Conservation (phyloP, 1,140 invertebrate species). For the Pinna nobilis region DNA sequence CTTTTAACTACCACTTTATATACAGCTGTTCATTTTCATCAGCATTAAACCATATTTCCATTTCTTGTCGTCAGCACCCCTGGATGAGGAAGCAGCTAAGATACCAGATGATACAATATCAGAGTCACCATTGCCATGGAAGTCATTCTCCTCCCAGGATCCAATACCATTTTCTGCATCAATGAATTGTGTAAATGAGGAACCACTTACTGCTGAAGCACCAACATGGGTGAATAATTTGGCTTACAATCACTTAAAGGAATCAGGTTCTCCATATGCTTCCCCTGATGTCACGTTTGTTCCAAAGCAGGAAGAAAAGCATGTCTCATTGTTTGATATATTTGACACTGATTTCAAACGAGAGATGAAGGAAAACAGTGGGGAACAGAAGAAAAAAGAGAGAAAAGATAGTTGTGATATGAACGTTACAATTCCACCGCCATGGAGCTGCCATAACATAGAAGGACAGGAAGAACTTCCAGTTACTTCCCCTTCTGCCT, state of each 20-base stretch:
- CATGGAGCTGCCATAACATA: conserved; percentile 37
- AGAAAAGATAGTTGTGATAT: not conserved
- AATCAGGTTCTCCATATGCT: conserved; percentile 65
- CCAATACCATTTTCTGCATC: conserved; percentile 54
- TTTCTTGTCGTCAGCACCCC: no score
- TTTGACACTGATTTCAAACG: conserved; percentile 34
- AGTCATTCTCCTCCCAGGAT: conserved; percentile 49
- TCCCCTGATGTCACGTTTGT: conserved; percentile 65
- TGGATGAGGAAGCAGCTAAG: no score
- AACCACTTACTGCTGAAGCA: conserved; percentile 62
- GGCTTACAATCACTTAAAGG: conserved; percentile 64
- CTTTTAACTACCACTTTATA: no score
- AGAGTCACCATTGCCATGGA: conserved; percentile 69
- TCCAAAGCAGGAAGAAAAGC: conserved; percentile 23
- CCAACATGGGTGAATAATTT: conserved; percentile 71
- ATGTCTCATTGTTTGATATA: conserved; percentile 59
- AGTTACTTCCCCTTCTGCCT: conserved; percentile 33
- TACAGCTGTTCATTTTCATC: no score
- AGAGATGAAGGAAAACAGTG: not conserved
- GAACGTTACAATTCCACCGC: conserved; percentile 17
- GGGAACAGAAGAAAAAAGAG: not conserved
- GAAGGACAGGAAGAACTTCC: conserved; percentile 36
- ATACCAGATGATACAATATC: conserved; percentile 53
- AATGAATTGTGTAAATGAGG: conserved; percentile 37
- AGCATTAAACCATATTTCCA: no score